These are phyloP conservation scores for Drosophila paucipuncta DNA, from an alignment of 2,888 invertebrate species.

Conservation along the genomic window DNA sequence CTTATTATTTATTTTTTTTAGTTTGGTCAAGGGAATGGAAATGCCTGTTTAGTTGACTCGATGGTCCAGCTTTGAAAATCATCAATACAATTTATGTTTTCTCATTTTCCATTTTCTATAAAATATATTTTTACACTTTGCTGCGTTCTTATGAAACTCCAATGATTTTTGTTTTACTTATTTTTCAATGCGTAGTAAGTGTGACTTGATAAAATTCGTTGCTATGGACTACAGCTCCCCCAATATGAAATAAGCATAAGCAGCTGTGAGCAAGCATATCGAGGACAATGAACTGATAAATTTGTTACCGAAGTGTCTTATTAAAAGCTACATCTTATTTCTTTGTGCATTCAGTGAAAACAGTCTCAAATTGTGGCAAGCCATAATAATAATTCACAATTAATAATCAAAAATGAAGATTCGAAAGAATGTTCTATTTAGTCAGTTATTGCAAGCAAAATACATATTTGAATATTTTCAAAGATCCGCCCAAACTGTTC, in stretches of 20 bases:
- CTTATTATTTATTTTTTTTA: background rate
- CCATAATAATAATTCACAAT: background rate
- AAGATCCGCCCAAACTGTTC: background rate
- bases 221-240: conserved; percentile 8
- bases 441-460: background rate
- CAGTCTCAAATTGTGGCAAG: background rate
- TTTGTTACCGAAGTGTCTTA: background rate
- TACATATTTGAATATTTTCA: background rate
- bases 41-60: conserved; percentile 35
- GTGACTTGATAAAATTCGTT: conserved; percentile 14
- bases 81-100: conserved; percentile 50
- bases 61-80: conserved; percentile 42
- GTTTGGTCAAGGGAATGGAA: conserved; percentile 15
- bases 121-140: conserved; percentile 55
- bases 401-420: background rate
- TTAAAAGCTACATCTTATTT: background rate
- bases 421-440: background rate
- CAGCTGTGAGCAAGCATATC: background rate
- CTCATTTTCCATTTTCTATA: conserved; percentile 26
- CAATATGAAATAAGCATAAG: conserved; percentile 12
- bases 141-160: conserved; percentile 37
- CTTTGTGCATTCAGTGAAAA: background rate
- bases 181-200: conserved; percentile 36
- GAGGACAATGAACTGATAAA: background rate
- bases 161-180: conserved; percentile 26